phyloP scores from a whole-genome alignment of 2,888 invertebrate genomes.

The Anagyrus pseudococci region DNA sequence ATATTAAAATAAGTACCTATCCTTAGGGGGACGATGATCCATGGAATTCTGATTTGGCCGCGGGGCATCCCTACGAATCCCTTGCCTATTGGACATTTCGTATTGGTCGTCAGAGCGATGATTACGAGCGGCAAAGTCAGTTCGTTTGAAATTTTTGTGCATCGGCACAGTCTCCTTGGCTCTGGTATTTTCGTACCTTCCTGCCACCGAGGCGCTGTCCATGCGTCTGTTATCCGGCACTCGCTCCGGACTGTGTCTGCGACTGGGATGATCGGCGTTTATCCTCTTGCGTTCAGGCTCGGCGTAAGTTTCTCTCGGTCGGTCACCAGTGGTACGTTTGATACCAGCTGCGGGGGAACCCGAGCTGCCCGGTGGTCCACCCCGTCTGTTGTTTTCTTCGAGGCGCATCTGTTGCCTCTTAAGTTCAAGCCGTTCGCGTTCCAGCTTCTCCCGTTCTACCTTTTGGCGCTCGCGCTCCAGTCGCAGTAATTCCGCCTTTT shows the following conservation, averaged over 20 bases:
- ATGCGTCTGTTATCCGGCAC: constrained; percentile 56
- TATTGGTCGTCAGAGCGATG: constrained; percentile 55
- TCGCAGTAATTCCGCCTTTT: constrained; percentile 83
- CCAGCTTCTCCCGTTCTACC: constrained; percentile 74
- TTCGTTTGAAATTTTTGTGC: constrained; percentile 57
- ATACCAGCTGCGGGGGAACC: constrained; percentile 45
- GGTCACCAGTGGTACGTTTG: constrained; percentile 54
- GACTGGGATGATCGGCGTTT: constrained; percentile 50
- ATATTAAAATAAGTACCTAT: constrained; percentile 47
- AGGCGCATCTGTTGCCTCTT: constrained; percentile 77
- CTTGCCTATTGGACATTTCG: constrained; percentile 53
- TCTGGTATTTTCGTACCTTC: constrained; percentile 55
- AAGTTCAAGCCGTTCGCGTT: constrained; percentile 82
- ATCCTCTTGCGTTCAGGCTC: constrained; percentile 58
- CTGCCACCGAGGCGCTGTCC: no score
- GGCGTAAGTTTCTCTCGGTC: constrained; percentile 54
- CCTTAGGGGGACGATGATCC: constrained; percentile 59
- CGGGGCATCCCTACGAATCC: constrained; percentile 52
- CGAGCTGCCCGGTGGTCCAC: constrained; percentile 48
- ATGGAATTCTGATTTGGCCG: constrained; percentile 47
- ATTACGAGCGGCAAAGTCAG: constrained; percentile 55
- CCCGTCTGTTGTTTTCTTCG: constrained; percentile 48
- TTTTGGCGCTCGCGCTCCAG: constrained; percentile 86
- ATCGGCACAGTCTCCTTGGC: constrained; percentile 51
- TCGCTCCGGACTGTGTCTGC: constrained; percentile 57